A percentile compares a stretch with the other conserved stretches of the same genome.
These are phyloP conservation scores for Oscheius sp. DNA, from an alignment of 2,888 invertebrate genomes.

Conservation along the genomic window DNA sequence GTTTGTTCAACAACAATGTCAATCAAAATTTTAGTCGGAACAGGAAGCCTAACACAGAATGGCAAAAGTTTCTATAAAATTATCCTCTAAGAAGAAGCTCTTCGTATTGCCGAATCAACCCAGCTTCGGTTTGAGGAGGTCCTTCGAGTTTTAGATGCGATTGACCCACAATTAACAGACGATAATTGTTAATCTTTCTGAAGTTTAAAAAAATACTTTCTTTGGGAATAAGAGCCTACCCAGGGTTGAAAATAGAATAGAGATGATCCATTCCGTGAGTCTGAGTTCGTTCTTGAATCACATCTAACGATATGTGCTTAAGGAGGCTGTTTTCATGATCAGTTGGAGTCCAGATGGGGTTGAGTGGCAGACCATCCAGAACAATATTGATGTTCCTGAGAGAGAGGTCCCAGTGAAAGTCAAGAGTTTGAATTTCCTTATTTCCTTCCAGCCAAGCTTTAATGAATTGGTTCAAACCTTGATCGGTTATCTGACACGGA, in stretches of 20 bases:
- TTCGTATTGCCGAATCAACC: neutral
- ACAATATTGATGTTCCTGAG: neutral
- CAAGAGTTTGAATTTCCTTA: neutral
- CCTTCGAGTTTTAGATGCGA: neutral
- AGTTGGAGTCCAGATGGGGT: slow-evolving; percentile 4
- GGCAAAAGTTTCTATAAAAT: no score
- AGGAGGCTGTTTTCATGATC: slow-evolving; percentile 13
- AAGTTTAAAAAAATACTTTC: neutral
- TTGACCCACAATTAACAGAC: neutral
- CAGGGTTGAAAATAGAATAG: neutral
- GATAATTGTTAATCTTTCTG: neutral
- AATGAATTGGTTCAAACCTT: slow-evolving; percentile 1
- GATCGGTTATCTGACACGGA: neutral
- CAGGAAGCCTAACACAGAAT: no score
- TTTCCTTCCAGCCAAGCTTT: slow-evolving; percentile 19
- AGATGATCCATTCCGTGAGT: slow-evolving; percentile 1
- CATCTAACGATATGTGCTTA: neutral
- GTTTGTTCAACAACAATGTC: no score
- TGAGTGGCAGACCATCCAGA: neutral
- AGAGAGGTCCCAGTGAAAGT: slow-evolving; percentile 5
- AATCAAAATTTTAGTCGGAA: no score
- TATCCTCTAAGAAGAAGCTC: no score
- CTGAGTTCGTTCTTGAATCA: neutral
- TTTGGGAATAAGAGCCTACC: neutral
- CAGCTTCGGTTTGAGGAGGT: neutral